Evolutionary conservation across 2,113 vertebrate species (phyloP).

Genomic region (Triplophysa rosa): DNA sequence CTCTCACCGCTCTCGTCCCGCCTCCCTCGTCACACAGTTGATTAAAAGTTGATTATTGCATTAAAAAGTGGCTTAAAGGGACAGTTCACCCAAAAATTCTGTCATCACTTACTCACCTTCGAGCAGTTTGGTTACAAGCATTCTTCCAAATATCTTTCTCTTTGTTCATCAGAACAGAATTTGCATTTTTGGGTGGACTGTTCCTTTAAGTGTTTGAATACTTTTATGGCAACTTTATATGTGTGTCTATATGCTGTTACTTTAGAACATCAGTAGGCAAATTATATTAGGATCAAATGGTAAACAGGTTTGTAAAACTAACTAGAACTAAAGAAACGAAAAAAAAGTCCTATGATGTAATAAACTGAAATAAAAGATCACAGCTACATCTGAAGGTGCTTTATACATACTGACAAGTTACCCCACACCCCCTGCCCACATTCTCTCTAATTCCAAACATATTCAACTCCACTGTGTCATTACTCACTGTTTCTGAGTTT

Average conservation of each 20-base stretch:
- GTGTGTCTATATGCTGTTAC: not conserved
- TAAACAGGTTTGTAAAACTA: not conserved
- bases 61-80: too few species aligned
- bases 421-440: not conserved
- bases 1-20: too few species aligned
- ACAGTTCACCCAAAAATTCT: not conserved
- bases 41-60: too few species aligned
- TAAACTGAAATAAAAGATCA: constrained; percentile 32
- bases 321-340: not conserved
- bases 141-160: too few species aligned
- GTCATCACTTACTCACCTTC: not conserved
- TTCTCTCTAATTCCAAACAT: constrained; percentile 21
- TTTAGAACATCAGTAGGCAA: not conserved
- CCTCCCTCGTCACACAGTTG: too few species aligned
- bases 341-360: constrained; percentile 10
- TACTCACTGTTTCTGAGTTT: constrained; percentile 36
- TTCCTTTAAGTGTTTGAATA: too few species aligned
- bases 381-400: constrained; percentile 21
- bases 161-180: too few species aligned
- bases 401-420: constrained; percentile 22
- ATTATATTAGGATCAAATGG: constrained; percentile 11
- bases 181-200: too few species aligned
- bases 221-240: not conserved
- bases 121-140: too few species aligned
- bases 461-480: constrained; percentile 22